A percentile compares a stretch with the other conserved stretches of the same genome.
Conservation (phyloP, 2,888 invertebrate genomes). For the Teleogryllus oceanicus region DNA sequence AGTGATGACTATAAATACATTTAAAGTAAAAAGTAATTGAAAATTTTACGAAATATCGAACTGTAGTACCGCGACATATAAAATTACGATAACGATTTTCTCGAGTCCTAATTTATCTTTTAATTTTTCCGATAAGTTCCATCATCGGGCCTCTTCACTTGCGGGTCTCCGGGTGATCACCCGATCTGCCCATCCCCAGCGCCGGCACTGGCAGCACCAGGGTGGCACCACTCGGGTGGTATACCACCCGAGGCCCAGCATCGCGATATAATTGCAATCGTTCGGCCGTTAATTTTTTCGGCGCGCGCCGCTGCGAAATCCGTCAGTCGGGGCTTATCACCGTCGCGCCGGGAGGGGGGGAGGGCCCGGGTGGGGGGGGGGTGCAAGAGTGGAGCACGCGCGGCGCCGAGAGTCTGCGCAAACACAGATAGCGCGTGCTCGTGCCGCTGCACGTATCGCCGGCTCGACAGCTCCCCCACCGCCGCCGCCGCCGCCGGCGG, state of each 20-base stretch:
- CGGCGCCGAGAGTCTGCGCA: not conserved
- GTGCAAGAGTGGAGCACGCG: not conserved
- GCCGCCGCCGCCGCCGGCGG: not conserved
- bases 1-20: too few species aligned
- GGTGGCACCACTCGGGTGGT: too few species aligned
- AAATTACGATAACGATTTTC: too few species aligned
- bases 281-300: not conserved
- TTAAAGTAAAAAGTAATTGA: too few species aligned
- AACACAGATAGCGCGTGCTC: slow-evolving; percentile 9
- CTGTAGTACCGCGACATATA: too few species aligned
- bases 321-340: not conserved
- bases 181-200: too few species aligned
- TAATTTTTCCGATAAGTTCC: too few species aligned
- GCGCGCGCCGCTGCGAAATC: not conserved
- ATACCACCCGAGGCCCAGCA: not conserved
- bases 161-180: too few species aligned
- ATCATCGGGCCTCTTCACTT: too few species aligned
- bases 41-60: too few species aligned
- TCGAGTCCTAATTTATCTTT: too few species aligned
- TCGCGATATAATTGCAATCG: not conserved
- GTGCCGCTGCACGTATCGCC: slow-evolving; percentile 3
- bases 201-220: too few species aligned
- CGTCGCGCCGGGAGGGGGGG: not conserved
- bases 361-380: not conserved
- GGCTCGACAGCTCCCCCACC: not conserved